phyloP scores from a whole-genome alignment of 2,797 vertebrate species.

The Sebastolobus altivelis region DNA sequence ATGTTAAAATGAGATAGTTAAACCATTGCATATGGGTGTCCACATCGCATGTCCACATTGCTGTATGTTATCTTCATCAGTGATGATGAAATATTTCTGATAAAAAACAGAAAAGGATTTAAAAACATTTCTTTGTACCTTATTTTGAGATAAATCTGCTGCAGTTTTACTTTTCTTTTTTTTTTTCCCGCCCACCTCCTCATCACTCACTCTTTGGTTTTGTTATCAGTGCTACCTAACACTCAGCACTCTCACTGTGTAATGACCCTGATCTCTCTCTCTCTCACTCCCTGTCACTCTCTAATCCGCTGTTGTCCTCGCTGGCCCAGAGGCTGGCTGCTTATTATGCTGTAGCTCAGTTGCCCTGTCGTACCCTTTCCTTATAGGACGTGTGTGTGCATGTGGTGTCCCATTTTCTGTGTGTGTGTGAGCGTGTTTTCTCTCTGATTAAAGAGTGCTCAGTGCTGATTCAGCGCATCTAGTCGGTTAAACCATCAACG shows the following conservation, averaged over 20 bases:
- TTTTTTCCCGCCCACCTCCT: background rate
- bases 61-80: background rate
- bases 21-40: background rate
- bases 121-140: too few relatives aligned
- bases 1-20: background rate
- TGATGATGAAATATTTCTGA: background rate
- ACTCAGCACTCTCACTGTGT: slow-evolving; percentile 44
- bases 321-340: slow-evolving; percentile 26
- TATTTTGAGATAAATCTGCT: too few relatives aligned
- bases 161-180: background rate
- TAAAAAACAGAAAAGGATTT: too few relatives aligned
- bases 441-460: slow-evolving; percentile 39
- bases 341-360: slow-evolving; percentile 49
- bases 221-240: slow-evolving; percentile 14
- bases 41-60: background rate
- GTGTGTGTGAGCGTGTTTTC: slow-evolving; percentile 19
- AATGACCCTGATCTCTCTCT: slow-evolving; percentile 67
- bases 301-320: slow-evolving; percentile 67
- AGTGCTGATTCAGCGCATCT: slow-evolving; percentile 49
- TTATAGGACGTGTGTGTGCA: slow-evolving; percentile 35
- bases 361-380: slow-evolving; percentile 28
- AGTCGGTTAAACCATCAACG: slow-evolving; percentile 36
- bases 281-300: slow-evolving; percentile 53
- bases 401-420: slow-evolving; percentile 49
- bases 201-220: slow-evolving; percentile 29